Evolutionary conservation across 2,888 invertebrate species (phyloP).

Genomic region (Venusia cambrica): DNA sequence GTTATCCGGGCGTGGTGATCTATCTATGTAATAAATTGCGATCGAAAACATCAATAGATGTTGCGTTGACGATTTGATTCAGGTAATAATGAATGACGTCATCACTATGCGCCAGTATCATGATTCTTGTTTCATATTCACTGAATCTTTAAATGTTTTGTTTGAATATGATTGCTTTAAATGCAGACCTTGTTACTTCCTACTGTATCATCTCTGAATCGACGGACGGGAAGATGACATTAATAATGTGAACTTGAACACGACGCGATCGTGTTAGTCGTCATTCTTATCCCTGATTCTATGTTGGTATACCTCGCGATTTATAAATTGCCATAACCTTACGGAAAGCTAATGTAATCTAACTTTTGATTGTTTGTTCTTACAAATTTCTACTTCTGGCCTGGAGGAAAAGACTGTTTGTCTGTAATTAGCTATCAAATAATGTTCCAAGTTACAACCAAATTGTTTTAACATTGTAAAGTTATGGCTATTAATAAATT

Average conservation of each 20-base stretch:
- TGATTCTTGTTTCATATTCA: constrained; percentile 16
- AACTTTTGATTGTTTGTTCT: too few species aligned
- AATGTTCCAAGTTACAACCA: too few species aligned
- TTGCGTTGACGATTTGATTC: too few species aligned
- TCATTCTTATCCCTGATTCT: constrained; percentile 6
- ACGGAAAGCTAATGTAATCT: too few species aligned
- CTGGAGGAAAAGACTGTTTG: too few species aligned
- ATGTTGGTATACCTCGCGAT: constrained; percentile 1
- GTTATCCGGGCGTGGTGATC: too few species aligned
- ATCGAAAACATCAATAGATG: too few species aligned
- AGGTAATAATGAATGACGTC: too few species aligned
- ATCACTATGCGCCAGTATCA: too few species aligned
- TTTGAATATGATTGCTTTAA: neutral
- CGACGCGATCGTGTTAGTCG: constrained; percentile 4
- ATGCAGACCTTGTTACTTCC: constrained; percentile 17
- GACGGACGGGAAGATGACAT: constrained; percentile 22
- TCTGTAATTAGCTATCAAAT: too few species aligned
- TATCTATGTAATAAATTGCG: too few species aligned
- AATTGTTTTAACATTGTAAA: constrained; percentile 2
- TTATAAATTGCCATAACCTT: constrained; percentile 12
- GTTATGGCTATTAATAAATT: constrained; percentile 14
- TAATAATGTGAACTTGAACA: constrained; percentile 10
- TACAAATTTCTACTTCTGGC: too few species aligned
- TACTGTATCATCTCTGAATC: constrained; percentile 17
- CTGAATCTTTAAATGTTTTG: constrained; percentile 8